Base-by-base conservation (phyloP, 2,797 vertebrate genomes). In the Neosalanx taihuensis region DNA sequence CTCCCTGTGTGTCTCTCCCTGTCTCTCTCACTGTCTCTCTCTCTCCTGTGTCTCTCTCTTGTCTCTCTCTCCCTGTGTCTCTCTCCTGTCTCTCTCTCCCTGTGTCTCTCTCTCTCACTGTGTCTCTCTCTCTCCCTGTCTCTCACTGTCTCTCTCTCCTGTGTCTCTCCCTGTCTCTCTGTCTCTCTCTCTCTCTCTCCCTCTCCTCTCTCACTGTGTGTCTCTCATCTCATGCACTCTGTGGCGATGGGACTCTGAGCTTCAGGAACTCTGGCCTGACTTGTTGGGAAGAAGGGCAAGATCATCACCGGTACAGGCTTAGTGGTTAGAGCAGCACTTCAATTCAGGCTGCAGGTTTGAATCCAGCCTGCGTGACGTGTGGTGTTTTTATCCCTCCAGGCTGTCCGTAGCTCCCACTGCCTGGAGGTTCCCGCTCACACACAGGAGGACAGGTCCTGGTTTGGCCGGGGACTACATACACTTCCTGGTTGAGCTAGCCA, bases 211-310 rank as follows among this genome's bases (percentile, higher is more conserved):
- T n/a, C n/a, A n/a, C n/a, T n/a, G n/a, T n/a, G n/a, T n/a, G n/a
- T n/a, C n/a, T n/a, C n/a, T n/a, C n/a, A n/a, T n/a, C n/a, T n/a
- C n/a, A n/a, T n/a, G 96, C 95, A 97, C 76, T 90, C 92, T 0
- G 92, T 90, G 53, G 95, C 97, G 35, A 5, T 98, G 62, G 86
- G n/a, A 94, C 74, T 93, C 96, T 6, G 97, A n/a, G 96, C 62
- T 97, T 98, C 86, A 95, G 94, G 86, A 99, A 99, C 87, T 99
- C 97, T 1, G 97, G 97, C 46, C 92, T 98, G 74, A 96, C 95
- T 0, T n/a, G 90, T 97, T 26, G 89, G 96, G 74, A 96, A 89
- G 86, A 94, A 92, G 62, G 96, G 96, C 65, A 99, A 97, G 90
- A 95, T 93, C 65, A 92, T 95, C 17, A 88, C 89, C n/a, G 95